These are phyloP conservation scores for Brenthis daphne DNA, from an alignment of 2,888 invertebrate species.

Conservation along the genomic window DNA sequence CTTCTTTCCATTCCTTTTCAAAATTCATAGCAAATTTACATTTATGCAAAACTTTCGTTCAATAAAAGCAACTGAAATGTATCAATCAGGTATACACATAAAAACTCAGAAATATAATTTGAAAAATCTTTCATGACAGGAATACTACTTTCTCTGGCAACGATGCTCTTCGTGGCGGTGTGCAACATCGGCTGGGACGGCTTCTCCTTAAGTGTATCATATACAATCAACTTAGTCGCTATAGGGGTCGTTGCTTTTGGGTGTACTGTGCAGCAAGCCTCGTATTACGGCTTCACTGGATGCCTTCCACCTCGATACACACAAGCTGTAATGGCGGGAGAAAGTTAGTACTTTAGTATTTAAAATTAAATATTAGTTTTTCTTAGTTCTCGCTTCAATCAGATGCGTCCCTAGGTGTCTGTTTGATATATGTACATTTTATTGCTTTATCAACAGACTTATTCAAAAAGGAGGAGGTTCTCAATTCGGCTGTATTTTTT, in stretches of 20 bases:
- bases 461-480: no score
- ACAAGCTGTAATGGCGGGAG: constrained; percentile 97
- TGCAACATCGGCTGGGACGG: constrained; percentile 94
- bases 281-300: constrained; percentile 96
- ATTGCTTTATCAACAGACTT: no score
- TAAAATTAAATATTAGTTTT: neutral
- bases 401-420: no score
- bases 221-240: constrained; percentile 91
- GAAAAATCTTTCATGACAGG: constrained; percentile 69
- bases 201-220: constrained; percentile 89
- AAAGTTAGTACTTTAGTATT: constrained; percentile 84
- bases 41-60: no score
- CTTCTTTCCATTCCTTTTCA: no score
- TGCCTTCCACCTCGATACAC: constrained; percentile 95
- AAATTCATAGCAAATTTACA: no score
- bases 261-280: constrained; percentile 96
- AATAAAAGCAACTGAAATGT: neutral
- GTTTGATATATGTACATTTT: no score
- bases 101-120: neutral
- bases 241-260: constrained; percentile 93
- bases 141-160: constrained; percentile 90
- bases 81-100: neutral
- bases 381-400: no score
- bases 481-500: no score
- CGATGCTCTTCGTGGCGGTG: constrained; percentile 90